Conservation (phyloP, 2,797 vertebrate species). For the Acanthis flammea region DNA sequence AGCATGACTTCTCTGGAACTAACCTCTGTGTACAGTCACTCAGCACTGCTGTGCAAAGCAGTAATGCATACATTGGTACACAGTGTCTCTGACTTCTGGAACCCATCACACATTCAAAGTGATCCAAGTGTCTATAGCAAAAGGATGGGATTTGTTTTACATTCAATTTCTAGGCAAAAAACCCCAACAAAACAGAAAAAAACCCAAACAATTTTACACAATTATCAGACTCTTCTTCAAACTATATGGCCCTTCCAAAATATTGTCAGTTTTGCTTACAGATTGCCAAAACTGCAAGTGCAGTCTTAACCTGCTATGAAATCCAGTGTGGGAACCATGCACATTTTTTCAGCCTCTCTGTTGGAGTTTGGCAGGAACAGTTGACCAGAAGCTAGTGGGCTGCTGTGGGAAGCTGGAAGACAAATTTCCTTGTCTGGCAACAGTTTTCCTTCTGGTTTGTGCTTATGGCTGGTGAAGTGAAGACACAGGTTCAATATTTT, state of each 20-base stretch:
- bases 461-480: neutral
- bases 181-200: neutral
- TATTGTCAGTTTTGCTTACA: neutral
- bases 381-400: neutral
- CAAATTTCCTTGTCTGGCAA: neutral
- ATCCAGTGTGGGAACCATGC: neutral
- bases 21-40: neutral
- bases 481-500: neutral
- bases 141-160: neutral
- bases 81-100: slow-evolving; percentile 1
- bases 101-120: neutral
- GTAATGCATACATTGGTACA: neutral
- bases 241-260: neutral
- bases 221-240: neutral
- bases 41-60: neutral
- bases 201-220: neutral
- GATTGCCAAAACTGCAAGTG: neutral
- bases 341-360: neutral
- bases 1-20: neutral
- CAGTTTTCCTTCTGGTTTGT: neutral
- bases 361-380: neutral
- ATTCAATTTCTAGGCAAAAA: neutral
- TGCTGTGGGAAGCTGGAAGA: neutral
- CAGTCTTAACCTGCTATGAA: neutral
- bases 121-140: neutral